phyloP scores from a whole-genome alignment of 2,113 vertebrate genomes.

The Tachysurus vachellii region DNA sequence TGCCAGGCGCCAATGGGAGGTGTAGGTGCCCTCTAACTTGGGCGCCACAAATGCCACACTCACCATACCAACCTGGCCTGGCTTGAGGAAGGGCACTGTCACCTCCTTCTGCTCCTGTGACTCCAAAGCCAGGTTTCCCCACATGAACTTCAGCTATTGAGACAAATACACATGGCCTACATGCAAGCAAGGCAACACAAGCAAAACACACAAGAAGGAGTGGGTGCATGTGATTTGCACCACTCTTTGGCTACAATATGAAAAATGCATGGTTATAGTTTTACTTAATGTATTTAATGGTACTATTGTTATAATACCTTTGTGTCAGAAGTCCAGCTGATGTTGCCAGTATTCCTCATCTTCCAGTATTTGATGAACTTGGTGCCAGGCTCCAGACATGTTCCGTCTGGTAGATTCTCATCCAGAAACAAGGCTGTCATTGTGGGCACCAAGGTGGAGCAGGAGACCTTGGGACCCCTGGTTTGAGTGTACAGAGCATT shows the following conservation, averaged over 20 bases:
- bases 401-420: conserved; percentile 98
- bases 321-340: conserved; percentile 92
- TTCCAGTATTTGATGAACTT: conserved; percentile 98
- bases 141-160: conserved; percentile 93
- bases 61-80: conserved; percentile 89
- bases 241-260: conserved; percentile 45
- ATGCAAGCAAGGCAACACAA: conserved; percentile 61
- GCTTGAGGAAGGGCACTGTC: conserved; percentile 84
- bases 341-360: conserved; percentile 94
- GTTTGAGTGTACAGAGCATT: conserved; percentile 80
- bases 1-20: conserved; percentile 96
- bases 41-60: conserved; percentile 93
- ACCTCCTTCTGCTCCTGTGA: conserved; percentile 86
- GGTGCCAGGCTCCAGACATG: conserved; percentile 87
- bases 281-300: neutral
- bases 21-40: conserved; percentile 90
- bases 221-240: conserved; percentile 26
- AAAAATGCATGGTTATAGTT: conserved; percentile 1
- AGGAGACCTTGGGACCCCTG: conserved; percentile 84
- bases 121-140: conserved; percentile 92
- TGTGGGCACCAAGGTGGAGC: conserved; percentile 85
- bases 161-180: conserved; percentile 65
- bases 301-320: conserved; percentile 71
- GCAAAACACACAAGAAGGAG: conserved; percentile 47
- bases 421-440: conserved; percentile 95